Percentiles rank a stretch among this genome's conserved stretches.
These are phyloP conservation scores for Marronus borbonicus DNA, from an alignment of 2,888 invertebrate species.

Conservation along the genomic window DNA sequence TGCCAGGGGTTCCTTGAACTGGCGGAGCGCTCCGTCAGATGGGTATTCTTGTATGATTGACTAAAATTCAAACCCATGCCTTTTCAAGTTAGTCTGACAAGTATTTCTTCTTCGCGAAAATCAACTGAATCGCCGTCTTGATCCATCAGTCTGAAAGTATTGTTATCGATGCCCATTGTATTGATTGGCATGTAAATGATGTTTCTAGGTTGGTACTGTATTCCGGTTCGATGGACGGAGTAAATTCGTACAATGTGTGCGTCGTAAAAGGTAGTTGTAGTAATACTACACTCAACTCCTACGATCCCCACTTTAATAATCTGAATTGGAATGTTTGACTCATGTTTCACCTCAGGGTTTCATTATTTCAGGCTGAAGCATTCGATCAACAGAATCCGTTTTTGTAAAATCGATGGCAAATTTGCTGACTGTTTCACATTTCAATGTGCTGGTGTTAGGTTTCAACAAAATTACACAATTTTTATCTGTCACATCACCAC, in stretches of 20 bases:
- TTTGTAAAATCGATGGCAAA: not conserved
- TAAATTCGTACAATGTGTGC: constrained; percentile 6
- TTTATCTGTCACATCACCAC: too few species aligned
- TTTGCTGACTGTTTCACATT: not conserved
- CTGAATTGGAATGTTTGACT: not conserved
- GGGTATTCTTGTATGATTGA: too few species aligned
- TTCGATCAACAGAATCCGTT: not conserved
- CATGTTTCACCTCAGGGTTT: not conserved
- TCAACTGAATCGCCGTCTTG: too few species aligned
- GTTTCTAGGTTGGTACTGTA: not conserved
- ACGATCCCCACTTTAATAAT: not conserved
- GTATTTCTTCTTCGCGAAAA: too few species aligned
- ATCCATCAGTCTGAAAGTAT: not conserved
- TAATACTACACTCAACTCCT: not conserved
- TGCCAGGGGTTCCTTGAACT: too few species aligned
- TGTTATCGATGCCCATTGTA: not conserved
- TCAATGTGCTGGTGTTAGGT: not conserved
- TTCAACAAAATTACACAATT: not conserved
- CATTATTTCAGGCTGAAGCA: not conserved
- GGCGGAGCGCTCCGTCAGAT: too few species aligned
- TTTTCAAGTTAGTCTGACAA: too few species aligned
- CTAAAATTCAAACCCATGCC: too few species aligned
- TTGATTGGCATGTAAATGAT: not conserved
- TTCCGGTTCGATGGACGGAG: not conserved
- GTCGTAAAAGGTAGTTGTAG: not conserved